phyloP scores from a whole-genome alignment of 2,797 vertebrate genomes.

The Hapalemur alaotrensis region DNA sequence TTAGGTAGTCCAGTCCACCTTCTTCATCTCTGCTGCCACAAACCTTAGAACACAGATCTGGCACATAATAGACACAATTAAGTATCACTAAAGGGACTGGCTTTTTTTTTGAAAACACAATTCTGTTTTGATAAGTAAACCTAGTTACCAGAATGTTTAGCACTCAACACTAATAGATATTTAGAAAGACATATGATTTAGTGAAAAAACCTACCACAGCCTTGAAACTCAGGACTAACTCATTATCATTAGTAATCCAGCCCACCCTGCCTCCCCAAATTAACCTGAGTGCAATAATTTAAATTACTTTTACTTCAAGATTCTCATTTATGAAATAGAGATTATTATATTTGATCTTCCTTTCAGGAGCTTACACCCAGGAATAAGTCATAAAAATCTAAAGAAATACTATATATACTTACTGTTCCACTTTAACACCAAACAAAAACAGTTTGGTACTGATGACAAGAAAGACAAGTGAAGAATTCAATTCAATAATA shows the following conservation, averaged over 20 bases:
- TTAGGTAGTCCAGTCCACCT: neutral
- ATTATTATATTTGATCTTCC: neutral
- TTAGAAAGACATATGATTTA: neutral
- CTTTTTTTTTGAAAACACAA: neutral
- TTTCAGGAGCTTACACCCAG: neutral
- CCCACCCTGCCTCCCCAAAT: neutral
- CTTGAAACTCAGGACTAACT: neutral
- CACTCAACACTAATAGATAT: neutral
- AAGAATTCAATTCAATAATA: neutral
- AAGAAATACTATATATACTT: neutral
- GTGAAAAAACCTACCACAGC: neutral
- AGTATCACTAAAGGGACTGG: neutral
- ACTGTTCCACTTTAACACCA: neutral
- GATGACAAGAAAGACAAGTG: neutral
- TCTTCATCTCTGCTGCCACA: neutral
- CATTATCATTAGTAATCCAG: neutral
- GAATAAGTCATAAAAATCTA: neutral
- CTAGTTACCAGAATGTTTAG: neutral
- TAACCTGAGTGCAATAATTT: neutral
- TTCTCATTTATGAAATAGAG: neutral
- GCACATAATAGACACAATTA: neutral
- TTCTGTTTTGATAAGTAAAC: slow-evolving; percentile 4
- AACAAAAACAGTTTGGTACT: neutral
- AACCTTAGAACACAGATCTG: neutral
- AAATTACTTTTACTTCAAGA: neutral